Base-by-base conservation (phyloP, 1,140 invertebrate species). In the Bombus cullumanus region DNA sequence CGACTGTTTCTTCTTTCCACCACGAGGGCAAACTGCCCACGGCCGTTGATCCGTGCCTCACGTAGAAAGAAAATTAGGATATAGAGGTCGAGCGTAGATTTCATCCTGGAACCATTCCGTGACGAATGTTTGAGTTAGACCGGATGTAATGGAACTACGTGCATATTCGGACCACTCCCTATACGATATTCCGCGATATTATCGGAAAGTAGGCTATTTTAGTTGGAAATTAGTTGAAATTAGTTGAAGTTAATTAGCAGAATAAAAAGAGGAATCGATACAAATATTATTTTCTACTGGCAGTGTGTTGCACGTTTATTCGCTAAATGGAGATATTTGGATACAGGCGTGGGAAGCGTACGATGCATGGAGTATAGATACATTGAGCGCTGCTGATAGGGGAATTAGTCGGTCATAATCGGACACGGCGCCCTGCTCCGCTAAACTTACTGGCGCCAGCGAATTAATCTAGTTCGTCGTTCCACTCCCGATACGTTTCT, bases 61-160 rank as follows among this genome's bases (percentile, higher is more conserved):
- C 83, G 82, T 86, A 82, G 78, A 74, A 88, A 83, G 89, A 88
- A 90, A 88, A 90, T 90, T 90, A 88, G 86, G 88, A 90, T 90
- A 81, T 64, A 59, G 73, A 85, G 59, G 37, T 64, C 34, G 73
- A 53, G n/a, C 12, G 37, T 53, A 12, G n/a, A 59, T 39, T 57
- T 53, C 39, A 68, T 74, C 73, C 72, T 74, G 47, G 9, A 25
- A 8, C 22, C 37, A 75, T 89, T 62, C 68, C 69, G 34, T 80
- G 53, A 73, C 75, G 73, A 88, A 81, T 81, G 81, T 87, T 89
- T 81, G 85, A 84, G 75, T 89, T 84, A 84, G 71, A 59, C 31
- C 22, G 69, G 66, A 64, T 53, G 74, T 73, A 74, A 74, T 68
- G 39, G 71, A 64, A 69, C 22, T 39, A 41, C 18, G 64, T 81